Percentiles rank a stretch among this genome's conserved stretches.
phyloP scores from a whole-genome alignment of 2,113 vertebrate genomes.

The Charadrius vociferus region DNA sequence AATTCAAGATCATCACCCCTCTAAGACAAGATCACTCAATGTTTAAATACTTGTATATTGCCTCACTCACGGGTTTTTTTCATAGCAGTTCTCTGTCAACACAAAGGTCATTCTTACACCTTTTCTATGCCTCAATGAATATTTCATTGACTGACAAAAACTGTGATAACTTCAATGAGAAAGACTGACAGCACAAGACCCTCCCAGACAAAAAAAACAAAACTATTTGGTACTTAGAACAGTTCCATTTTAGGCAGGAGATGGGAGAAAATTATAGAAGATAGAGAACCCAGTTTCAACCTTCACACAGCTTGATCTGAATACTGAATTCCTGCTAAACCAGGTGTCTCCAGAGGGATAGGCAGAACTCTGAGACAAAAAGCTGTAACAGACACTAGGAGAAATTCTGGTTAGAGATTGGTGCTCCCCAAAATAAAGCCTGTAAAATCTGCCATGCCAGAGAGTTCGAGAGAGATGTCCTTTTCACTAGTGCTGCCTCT shows the following conservation, averaged over 20 bases:
- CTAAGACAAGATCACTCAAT: neutral
- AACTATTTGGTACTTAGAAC: neutral
- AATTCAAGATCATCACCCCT: neutral
- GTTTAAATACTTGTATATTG: neutral
- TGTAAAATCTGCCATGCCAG: neutral
- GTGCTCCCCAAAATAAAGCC: neutral
- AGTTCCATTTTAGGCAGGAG: neutral
- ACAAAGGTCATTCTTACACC: neutral
- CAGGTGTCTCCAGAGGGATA: neutral
- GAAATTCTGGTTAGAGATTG: neutral
- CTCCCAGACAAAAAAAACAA: neutral
- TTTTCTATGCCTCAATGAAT: neutral
- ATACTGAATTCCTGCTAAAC: neutral
- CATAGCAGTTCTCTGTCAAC: neutral
- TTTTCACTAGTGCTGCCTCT: neutral
- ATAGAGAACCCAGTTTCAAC: neutral
- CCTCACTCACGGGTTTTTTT: neutral
- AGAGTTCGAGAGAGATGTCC: accelerated
- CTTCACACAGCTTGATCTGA: neutral
- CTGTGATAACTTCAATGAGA: neutral
- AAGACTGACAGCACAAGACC: neutral
- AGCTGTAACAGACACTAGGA: neutral
- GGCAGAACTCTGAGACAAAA: neutral
- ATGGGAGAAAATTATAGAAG: neutral
- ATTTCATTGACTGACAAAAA: neutral